phyloP scores from a whole-genome alignment of 2,113 vertebrate genomes.

The Heterotilapia buettikoferi region DNA sequence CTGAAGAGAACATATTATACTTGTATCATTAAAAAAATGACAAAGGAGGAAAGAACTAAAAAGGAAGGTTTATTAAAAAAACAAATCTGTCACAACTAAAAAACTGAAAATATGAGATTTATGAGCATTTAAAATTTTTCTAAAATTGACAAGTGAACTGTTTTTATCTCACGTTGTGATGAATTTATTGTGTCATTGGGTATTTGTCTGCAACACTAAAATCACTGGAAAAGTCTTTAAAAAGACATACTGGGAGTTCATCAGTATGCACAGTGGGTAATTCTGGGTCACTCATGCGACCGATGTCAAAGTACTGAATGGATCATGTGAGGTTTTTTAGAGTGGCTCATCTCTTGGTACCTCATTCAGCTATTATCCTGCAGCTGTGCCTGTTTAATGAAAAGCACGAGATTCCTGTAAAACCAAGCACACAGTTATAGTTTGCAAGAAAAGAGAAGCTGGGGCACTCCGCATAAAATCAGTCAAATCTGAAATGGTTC shows the following conservation, averaged over 20 bases:
- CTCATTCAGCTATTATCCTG: not conserved
- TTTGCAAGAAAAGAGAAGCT: not conserved
- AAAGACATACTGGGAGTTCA: not conserved
- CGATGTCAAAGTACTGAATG: not conserved
- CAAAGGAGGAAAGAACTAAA: not conserved
- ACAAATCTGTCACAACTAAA: not conserved
- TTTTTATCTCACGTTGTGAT: not conserved
- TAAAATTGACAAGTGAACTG: fast-evolving
- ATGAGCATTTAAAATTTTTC: not conserved
- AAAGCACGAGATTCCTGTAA: not conserved
- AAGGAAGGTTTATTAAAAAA: not conserved
- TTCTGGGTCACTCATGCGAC: not conserved
- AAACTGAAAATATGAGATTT: not conserved
- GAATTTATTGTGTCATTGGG: not conserved
- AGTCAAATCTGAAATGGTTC: not conserved
- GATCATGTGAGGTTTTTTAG: conserved; percentile 10
- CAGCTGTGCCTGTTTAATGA: not conserved
- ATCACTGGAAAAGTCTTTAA: not conserved
- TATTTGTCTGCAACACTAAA: not conserved
- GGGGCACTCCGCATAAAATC: not conserved
- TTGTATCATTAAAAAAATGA: not conserved
- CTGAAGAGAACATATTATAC: not conserved
- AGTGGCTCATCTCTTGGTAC: not conserved
- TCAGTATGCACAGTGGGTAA: not conserved
- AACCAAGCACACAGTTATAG: not conserved